phyloP scores from a whole-genome alignment of 2,113 vertebrate genomes.

The Oryzias curvinotus region DNA sequence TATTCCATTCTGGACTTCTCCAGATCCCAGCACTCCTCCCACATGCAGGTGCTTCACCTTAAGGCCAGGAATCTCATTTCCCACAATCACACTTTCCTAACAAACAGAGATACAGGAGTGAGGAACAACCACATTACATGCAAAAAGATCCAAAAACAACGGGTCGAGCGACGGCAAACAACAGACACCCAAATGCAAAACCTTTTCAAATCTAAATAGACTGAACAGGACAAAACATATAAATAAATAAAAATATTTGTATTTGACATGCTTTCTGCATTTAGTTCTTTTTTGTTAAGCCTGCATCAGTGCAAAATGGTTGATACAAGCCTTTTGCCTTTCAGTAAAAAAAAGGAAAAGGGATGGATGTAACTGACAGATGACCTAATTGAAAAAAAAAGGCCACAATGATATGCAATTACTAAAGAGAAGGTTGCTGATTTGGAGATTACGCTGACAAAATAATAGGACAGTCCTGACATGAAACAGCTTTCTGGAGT shows the following conservation, averaged over 20 bases:
- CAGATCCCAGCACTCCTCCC: constrained; percentile 87
- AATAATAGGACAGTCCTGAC: constrained; percentile 20
- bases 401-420: constrained; percentile 24
- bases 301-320: not conserved
- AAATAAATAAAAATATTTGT: not conserved
- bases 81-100: constrained; percentile 91
- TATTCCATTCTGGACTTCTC: constrained; percentile 89
- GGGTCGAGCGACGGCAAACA: no score
- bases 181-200: no score
- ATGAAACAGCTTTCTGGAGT: constrained; percentile 9
- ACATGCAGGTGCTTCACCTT: constrained; percentile 95
- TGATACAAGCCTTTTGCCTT: not conserved
- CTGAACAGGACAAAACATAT: no score
- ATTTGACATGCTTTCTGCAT: not conserved
- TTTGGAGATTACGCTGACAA: constrained; percentile 14
- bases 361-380: not conserved
- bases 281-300: not conserved
- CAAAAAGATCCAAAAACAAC: no score
- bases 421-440: constrained; percentile 15
- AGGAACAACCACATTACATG: no score
- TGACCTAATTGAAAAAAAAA: constrained; percentile 30
- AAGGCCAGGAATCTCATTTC: constrained; percentile 91
- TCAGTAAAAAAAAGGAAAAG: not conserved
- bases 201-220: no score
- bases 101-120: constrained; percentile 3